These are phyloP conservation scores for Abscondita cerata DNA, from an alignment of 2,888 invertebrate genomes.

Conservation along the genomic window DNA sequence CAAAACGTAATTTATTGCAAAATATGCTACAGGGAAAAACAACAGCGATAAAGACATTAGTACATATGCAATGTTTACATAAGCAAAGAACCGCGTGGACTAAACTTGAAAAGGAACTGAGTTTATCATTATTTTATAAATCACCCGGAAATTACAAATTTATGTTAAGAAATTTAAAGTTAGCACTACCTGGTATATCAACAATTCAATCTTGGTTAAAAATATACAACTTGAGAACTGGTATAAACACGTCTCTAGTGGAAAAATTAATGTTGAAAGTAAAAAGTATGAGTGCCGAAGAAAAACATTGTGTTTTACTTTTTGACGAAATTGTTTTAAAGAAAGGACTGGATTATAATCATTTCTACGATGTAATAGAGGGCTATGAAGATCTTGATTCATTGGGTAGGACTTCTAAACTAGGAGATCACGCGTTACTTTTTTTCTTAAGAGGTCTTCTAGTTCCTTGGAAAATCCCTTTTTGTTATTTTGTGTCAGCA, in stretches of 20 bases:
- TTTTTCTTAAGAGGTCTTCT: neutral
- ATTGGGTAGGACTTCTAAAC: too few species aligned
- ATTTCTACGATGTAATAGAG: neutral
- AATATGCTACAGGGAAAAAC: too few species aligned
- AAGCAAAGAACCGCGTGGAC: neutral
- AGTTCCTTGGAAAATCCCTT: neutral
- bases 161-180: too few species aligned
- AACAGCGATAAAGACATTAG: too few species aligned
- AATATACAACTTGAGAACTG: neutral
- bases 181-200: too few species aligned
- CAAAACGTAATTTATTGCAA: too few species aligned
- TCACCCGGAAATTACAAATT: neutral
- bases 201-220: neutral
- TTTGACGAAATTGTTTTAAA: neutral
- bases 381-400: neutral
- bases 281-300: neutral
- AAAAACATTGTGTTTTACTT: slow-evolving; percentile 4
- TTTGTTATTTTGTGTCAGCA: neutral
- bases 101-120: neutral
- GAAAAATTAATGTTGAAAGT: neutral
- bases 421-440: neutral
- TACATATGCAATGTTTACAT: slow-evolving; percentile 2
- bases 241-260: neutral
- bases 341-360: neutral
- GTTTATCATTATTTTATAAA: slow-evolving; percentile 2